Percentiles rank a stretch among this genome's conserved stretches.
phyloP scores from a whole-genome alignment of 2,888 invertebrate species.

The Biston betularia region DNA sequence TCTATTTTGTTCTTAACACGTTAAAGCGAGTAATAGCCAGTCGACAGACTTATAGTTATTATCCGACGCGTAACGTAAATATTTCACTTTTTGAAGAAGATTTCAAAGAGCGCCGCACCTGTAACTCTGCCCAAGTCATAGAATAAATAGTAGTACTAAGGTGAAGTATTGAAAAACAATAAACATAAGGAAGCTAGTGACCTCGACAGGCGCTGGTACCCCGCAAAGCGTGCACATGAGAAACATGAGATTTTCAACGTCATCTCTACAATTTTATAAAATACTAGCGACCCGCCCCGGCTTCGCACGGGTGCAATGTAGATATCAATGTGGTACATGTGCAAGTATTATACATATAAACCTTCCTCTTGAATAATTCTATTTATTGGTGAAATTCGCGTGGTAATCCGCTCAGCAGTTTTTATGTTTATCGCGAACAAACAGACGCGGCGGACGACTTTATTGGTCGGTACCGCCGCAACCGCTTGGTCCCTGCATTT shows the following conservation, averaged over 20 bases:
- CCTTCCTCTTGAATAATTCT: too few relatives aligned
- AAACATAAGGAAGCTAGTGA: conserved; percentile 64
- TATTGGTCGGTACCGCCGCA: too few relatives aligned
- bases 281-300: too few relatives aligned
- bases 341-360: too few relatives aligned
- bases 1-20: conserved; percentile 70
- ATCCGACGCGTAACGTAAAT: conserved; percentile 73
- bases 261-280: background rate
- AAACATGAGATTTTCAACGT: conserved; percentile 15
- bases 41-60: conserved; percentile 76
- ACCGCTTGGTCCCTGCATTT: too few relatives aligned
- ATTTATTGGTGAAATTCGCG: too few relatives aligned
- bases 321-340: too few relatives aligned
- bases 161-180: conserved; percentile 70
- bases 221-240: conserved; percentile 54
- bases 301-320: too few relatives aligned
- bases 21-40: conserved; percentile 71
- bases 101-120: conserved; percentile 72
- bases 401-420: too few relatives aligned
- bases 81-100: conserved; percentile 69
- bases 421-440: too few relatives aligned
- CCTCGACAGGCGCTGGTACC: conserved; percentile 55
- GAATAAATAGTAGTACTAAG: conserved; percentile 8
- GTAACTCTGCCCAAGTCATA: conserved; percentile 54
- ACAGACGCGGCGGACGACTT: too few relatives aligned